Conservation (phyloP, 2,797 vertebrate species). For the Sebastes hopkinsi region DNA sequence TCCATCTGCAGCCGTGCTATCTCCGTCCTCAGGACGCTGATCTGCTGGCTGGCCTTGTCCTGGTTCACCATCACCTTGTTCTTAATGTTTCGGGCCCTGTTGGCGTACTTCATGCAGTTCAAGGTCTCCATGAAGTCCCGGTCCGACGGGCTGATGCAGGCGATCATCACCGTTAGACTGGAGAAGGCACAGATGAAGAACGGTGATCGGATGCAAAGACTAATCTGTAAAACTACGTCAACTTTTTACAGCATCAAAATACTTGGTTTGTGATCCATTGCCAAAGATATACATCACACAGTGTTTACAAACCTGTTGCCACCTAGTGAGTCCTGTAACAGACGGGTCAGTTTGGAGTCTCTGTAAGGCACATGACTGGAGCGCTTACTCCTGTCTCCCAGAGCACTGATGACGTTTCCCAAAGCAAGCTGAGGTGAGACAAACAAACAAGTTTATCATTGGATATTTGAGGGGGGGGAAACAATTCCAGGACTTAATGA, state of each 20-base stretch:
- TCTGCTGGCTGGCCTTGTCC: constrained; percentile 96
- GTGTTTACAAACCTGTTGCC: constrained; percentile 90
- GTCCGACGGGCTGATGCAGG: constrained; percentile 96
- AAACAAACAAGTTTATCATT: too few relatives aligned
- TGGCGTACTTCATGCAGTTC: constrained; percentile 96
- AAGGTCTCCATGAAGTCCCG: constrained; percentile 99
- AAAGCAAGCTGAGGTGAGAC: constrained; percentile 86
- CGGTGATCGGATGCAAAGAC: background rate
- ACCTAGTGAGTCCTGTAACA: constrained; percentile 96
- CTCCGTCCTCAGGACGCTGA: constrained; percentile 92
- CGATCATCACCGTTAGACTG: constrained; percentile 99
- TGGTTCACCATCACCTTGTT: constrained; percentile 98
- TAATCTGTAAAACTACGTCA: background rate
- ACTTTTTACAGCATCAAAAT: background rate
- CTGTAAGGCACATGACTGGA: constrained; percentile 95
- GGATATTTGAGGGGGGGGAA: rapidly evolving
- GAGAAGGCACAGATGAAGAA: constrained; percentile 5
- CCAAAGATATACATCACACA: background rate
- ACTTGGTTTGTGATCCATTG: background rate
- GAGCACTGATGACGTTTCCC: constrained; percentile 98
- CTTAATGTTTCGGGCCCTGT: constrained; percentile 97
- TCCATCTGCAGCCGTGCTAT: constrained; percentile 97
- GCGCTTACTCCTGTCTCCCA: constrained; percentile 95
- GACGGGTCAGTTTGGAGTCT: constrained; percentile 95
- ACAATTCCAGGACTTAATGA: background rate